Evolutionary conservation across 2,888 invertebrate genomes (phyloP).

Genomic region (Dorcus parallelipipedus): DNA sequence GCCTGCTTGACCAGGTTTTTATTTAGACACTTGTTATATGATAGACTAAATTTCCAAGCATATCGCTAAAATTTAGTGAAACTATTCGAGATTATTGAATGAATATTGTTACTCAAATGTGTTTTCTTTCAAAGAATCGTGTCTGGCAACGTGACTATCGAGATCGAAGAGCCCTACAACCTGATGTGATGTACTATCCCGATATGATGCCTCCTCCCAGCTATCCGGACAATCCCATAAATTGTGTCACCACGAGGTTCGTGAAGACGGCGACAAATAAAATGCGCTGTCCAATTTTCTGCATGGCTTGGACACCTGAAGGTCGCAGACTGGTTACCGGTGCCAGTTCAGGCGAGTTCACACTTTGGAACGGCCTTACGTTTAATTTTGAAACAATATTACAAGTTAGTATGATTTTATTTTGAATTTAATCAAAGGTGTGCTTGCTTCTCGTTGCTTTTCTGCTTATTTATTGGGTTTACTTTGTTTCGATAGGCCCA

Average conservation of each 20-base stretch:
- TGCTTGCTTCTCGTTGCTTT: not conserved
- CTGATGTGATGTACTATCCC: slow-evolving; percentile 93
- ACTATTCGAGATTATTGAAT: too few relatives aligned
- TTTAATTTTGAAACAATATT: slow-evolving; percentile 99
- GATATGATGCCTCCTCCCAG: slow-evolving; percentile 92
- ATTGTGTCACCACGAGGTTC: slow-evolving; percentile 91
- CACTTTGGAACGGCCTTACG: slow-evolving; percentile 99
- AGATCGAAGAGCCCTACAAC: slow-evolving; percentile 86
- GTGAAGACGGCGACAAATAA: slow-evolving; percentile 99
- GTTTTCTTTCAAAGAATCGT: slow-evolving; percentile 61
- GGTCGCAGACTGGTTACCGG: slow-evolving; percentile 96
- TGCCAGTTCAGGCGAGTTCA: slow-evolving; percentile 98
- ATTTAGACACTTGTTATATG: too few relatives aligned
- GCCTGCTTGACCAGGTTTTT: too few relatives aligned
- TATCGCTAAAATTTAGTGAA: too few relatives aligned
- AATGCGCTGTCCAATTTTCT: slow-evolving; percentile 98
- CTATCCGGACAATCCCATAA: slow-evolving; percentile 92
- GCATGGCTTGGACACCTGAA: slow-evolving; percentile 99
- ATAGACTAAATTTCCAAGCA: too few relatives aligned
- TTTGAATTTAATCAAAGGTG: not conserved
- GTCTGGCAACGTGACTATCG: slow-evolving; percentile 93
- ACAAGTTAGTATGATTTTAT: slow-evolving; percentile 62
- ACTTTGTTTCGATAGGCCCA: slow-evolving; percentile 71
- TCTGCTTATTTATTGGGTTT: not conserved
- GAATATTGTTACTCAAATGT: not conserved